phyloP scores from a whole-genome alignment of 2,113 vertebrate species.

The Murina feae region DNA sequence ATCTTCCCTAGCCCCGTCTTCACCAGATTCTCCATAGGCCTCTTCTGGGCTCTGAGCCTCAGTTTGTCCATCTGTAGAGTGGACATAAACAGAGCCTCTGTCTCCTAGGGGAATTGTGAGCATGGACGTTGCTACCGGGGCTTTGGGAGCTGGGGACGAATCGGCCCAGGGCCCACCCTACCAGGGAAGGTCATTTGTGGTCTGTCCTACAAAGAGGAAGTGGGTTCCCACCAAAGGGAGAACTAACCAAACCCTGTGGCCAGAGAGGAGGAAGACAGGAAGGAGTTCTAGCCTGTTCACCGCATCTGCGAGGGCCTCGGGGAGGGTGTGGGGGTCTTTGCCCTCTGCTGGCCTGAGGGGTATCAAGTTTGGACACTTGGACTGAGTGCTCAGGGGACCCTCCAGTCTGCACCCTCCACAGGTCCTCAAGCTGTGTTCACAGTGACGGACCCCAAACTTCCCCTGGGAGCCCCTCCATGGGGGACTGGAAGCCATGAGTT shows the following conservation, averaged over 20 bases:
- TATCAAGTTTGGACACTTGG: neutral
- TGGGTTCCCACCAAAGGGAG: neutral
- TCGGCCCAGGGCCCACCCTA: too few relatives aligned
- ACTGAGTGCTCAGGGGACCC: neutral
- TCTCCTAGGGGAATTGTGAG: neutral
- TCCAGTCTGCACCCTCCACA: too few relatives aligned
- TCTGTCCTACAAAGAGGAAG: slow-evolving; percentile 36
- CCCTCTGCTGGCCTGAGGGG: neutral
- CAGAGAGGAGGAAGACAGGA: neutral
- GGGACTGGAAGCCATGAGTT: neutral
- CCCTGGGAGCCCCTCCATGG: neutral
- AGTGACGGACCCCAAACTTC: neutral
- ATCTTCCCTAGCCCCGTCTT: too few relatives aligned
- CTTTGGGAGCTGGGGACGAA: neutral
- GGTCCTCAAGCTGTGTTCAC: neutral
- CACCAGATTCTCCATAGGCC: neutral
- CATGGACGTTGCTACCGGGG: neutral
- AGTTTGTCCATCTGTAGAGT: neutral
- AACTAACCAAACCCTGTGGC: neutral
- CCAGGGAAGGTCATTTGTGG: neutral
- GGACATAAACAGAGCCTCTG: neutral
- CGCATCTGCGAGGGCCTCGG: neutral
- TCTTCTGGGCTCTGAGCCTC: neutral
- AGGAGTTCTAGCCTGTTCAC: neutral
- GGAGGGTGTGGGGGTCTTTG: neutral